These are phyloP conservation scores for Mimachlamys varia DNA, from an alignment of 2,888 invertebrate species.

Conservation along the genomic window DNA sequence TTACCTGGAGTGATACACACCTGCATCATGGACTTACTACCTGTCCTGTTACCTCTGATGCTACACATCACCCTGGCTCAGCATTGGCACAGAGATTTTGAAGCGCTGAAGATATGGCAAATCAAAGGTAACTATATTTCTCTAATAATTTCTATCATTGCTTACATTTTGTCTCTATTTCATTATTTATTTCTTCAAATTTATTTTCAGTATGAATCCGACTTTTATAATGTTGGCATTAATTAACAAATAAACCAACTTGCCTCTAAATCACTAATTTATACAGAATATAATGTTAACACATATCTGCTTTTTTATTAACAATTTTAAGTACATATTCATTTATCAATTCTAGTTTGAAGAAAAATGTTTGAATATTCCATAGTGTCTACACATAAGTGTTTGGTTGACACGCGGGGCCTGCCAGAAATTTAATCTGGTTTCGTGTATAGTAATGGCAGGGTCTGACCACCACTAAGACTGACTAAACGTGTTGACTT, in stretches of 20 bases:
- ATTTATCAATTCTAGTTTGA: too few species aligned
- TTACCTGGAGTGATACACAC: not conserved
- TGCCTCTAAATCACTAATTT: not conserved
- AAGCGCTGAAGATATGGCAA: not conserved
- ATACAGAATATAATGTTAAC: too few species aligned
- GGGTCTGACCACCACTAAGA: not conserved
- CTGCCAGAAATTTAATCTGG: slow-evolving; percentile 6
- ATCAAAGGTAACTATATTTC: not conserved
- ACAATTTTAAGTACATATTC: too few species aligned
- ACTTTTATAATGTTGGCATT: too few species aligned
- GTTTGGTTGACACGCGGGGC: not conserved
- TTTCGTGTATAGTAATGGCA: not conserved
- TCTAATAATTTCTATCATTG: too few species aligned
- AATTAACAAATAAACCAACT: not conserved
- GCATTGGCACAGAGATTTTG: slow-evolving; percentile 3
- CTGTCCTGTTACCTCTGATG: not conserved
- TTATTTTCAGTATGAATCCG: too few species aligned
- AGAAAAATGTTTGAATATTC: too few species aligned
- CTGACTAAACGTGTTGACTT: not conserved
- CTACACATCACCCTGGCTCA: not conserved
- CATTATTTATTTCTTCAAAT: too few species aligned
- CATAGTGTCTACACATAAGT: too few species aligned
- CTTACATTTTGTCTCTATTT: too few species aligned
- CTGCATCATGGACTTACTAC: not conserved
- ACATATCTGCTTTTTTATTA: not conserved